These are phyloP conservation scores for Pterobdella sp. DNA, from an alignment of 2,888 invertebrate species.

Conservation along the genomic window DNA sequence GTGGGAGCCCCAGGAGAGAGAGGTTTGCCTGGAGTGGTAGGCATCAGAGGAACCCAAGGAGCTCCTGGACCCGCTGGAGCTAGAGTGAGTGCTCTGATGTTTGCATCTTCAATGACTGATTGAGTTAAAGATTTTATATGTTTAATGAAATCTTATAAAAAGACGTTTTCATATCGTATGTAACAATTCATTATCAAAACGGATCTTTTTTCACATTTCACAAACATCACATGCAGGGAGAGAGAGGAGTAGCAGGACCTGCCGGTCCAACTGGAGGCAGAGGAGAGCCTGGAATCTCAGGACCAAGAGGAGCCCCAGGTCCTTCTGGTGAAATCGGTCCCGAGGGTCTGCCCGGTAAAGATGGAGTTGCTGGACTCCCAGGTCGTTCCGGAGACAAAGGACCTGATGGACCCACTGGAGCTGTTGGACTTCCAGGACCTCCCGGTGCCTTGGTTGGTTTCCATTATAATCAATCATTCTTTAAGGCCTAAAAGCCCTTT, in stretches of 20 bases:
- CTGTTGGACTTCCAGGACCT: constrained; percentile 61
- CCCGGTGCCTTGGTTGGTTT: constrained; percentile 45
- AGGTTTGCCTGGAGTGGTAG: not conserved
- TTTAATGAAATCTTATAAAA: too few relatives aligned
- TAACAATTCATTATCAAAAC: too few relatives aligned
- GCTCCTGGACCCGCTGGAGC: constrained; percentile 13
- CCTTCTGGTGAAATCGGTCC: constrained; percentile 1
- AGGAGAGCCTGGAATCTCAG: constrained; percentile 20
- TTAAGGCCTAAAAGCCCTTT: not conserved
- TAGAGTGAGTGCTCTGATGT: not conserved
- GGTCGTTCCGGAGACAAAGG: constrained; percentile 53
- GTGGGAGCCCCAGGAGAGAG: constrained; percentile 7
- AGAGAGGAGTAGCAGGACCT: constrained; percentile 22
- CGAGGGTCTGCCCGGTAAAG: constrained; percentile 25
- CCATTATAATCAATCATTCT: not conserved
- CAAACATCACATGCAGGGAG: constrained; percentile 12
- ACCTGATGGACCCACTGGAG: constrained; percentile 58
- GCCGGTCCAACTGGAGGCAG: constrained; percentile 22
- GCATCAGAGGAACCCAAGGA: not conserved
- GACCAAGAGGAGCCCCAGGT: constrained; percentile 17
- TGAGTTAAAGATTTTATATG: not conserved
- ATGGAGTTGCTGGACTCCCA: constrained; percentile 40
- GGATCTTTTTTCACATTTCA: not conserved
- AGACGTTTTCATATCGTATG: too few relatives aligned
- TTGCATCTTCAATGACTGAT: not conserved